Evolutionary conservation across 2,888 invertebrate genomes (phyloP), one percentile per base, ranked within the genome.

Genomic region (Anthoptus insignis): DNA sequence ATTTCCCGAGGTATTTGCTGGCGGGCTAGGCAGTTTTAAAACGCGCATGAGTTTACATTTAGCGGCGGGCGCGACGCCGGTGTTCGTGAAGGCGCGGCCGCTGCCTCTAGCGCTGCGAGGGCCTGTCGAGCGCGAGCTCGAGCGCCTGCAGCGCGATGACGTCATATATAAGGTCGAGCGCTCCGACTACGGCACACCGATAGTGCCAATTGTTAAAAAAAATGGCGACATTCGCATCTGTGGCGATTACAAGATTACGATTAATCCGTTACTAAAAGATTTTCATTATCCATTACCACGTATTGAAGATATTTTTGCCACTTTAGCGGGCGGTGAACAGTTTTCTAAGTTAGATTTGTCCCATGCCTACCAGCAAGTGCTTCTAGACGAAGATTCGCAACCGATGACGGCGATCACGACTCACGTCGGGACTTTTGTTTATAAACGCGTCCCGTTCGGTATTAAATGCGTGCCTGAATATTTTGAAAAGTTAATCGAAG

Each of bases 341-440:
- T 78, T 52, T 56, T 68, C 75, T 16, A 78, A 76, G 70, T 71
- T 76, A 14, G 76, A 76, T 53, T 49, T 75, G 1, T 61, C 61
- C 0, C 66, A 73, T 8, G 73, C 75, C 0, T 78, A 76, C 56
- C 59, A 71, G 61, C 76, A 78, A 56, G 37, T 67, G 11, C 14
- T 68, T n/a, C 60, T 74, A 22, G 42, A 59, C 2, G 64, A 65
- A 11, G 68, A 68, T 2, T 74, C 71, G 1, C 71, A 67, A 19
- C 34, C 69, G 7, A 69, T 37, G 29, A 74, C 73, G 3, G 69
- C 72, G 5, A 72, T 75, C 7, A 70, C 68, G 5, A 74, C 71
- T 6, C 71, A 73, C 24, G 49, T 73, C 7, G 73, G 73, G 1
- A 74, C 73, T 0, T 75, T 73, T 59, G 68, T 59, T 16, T 76